phyloP scores from a whole-genome alignment of 1,140 invertebrate genomes.

The Drosophila tristis region DNA sequence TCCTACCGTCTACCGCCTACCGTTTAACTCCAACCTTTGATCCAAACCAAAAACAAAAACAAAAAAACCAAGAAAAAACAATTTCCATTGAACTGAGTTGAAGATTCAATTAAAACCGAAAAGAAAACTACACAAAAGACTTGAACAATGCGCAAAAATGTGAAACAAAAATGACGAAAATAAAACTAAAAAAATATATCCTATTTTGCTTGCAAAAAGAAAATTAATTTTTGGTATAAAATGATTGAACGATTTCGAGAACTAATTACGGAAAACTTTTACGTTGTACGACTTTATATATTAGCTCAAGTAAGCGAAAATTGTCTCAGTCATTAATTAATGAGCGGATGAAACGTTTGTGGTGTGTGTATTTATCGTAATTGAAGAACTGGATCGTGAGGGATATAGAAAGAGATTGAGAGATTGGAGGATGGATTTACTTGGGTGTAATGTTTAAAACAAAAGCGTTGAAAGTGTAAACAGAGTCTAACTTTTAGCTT shows the following conservation, averaged over 20 bases:
- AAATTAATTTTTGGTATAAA: constrained; percentile 26
- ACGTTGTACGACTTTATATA: constrained; percentile 40
- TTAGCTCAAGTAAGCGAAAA: constrained; percentile 66
- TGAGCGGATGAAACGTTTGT: constrained; percentile 47
- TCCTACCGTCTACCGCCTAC: constrained; percentile 17
- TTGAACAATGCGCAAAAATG: constrained; percentile 66
- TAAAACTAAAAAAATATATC: constrained; percentile 38
- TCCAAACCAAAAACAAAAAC: constrained; percentile 39
- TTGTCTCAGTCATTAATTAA: constrained; percentile 23
- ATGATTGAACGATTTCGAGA: constrained; percentile 28
- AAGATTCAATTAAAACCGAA: constrained; percentile 50
- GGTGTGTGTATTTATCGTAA: constrained; percentile 63
- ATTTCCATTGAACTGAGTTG: constrained; percentile 50
- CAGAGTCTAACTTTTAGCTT: constrained; percentile 83
- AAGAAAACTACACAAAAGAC: constrained; percentile 56
- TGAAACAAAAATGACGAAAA: constrained; percentile 22
- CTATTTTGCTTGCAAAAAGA: constrained; percentile 64
- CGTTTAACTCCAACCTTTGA: constrained; percentile 22
- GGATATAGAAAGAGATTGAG: constrained; percentile 32
- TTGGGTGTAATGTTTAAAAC: constrained; percentile 77
- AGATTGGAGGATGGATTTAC: constrained; percentile 57
- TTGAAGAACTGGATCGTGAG: constrained; percentile 41
- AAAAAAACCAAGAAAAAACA: not conserved
- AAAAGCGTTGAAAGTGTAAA: constrained; percentile 82
- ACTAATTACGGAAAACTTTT: constrained; percentile 16